Conservation (phyloP, 2,113 vertebrate species). For the Trogon melanurus region DNA sequence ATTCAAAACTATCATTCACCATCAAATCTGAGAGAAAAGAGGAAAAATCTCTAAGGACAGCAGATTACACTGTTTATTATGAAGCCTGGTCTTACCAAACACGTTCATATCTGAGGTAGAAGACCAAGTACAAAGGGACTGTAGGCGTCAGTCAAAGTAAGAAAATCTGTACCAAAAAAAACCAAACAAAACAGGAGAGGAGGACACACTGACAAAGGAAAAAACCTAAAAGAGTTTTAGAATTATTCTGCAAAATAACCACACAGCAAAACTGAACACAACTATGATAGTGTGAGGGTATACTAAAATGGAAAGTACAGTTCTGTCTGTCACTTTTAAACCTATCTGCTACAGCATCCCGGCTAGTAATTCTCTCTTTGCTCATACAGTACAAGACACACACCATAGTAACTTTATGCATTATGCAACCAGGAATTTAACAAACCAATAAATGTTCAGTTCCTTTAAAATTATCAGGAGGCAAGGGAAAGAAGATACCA, state of each 20-base stretch:
- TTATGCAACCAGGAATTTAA: neutral
- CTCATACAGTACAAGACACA: neutral
- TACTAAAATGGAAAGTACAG: neutral
- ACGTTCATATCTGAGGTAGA: neutral
- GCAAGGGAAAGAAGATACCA: neutral
- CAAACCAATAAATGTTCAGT: neutral
- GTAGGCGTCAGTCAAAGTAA: neutral
- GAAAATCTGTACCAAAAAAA: neutral
- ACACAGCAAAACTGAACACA: neutral
- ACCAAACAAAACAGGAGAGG: neutral
- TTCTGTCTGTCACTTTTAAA: neutral
- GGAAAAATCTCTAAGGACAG: neutral
- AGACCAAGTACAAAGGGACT: neutral
- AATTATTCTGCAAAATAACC: neutral
- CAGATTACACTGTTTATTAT: neutral
- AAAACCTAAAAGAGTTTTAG: neutral
- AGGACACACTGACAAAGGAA: neutral
- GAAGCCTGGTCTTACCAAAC: neutral
- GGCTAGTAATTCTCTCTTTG: neutral
- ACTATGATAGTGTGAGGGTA: neutral
- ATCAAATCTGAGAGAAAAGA: neutral
- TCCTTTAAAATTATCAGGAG: neutral
- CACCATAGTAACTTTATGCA: neutral
- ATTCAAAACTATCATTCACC: neutral
- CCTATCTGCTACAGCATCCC: neutral